Base-by-base conservation (phyloP, 2,888 invertebrate genomes). In the Matsumyia berberina region DNA sequence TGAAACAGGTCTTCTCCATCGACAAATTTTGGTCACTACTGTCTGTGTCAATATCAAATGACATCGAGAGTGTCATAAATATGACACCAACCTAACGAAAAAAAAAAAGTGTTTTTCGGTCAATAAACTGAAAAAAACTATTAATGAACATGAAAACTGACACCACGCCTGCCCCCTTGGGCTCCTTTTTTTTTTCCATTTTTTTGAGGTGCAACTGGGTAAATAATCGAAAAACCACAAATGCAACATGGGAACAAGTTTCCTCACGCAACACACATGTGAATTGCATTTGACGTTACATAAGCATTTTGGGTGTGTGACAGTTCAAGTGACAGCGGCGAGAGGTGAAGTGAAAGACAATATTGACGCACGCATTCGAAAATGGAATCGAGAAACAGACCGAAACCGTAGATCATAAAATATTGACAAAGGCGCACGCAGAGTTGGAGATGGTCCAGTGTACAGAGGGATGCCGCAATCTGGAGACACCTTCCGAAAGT, bases 81-180 rank as follows among this genome's bases (percentile, higher is more conserved):
- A 66, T 66, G 66, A 77, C 70, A 82, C 81, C 77, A 62, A 49
- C 62, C 15, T n/a, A 60, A 31, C n/a, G 39, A 31, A 24, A 24
- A 46, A 62, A 60, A 51, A 72, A 66, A 53, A 46, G 49, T 42
- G 44, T 60, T 67, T 67, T 58, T 76, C 69, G 76, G 57, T 81
- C 81, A 76, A 81, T 69, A 81, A 81, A 70, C 70, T 12, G 37
- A 44, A 33, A 24, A n/a, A 51, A 69, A 57, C 64, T 49, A 82
- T 82, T 70, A 70, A 77, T 82, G 70, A 82, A 69, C 81, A 82
- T 42, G 66, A 70, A 77, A 70, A 70, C 24, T 44, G 70, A 82
- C 57, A 77, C 77, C 64, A 70, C 17, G 44, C 46, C 62, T 51
- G 49, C 15, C 17, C 57, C 62, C 39, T 11, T 12, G 39, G 46